These are phyloP conservation scores for Melanargia galathea DNA, from an alignment of 2,888 invertebrate species.

Conservation along the genomic window DNA sequence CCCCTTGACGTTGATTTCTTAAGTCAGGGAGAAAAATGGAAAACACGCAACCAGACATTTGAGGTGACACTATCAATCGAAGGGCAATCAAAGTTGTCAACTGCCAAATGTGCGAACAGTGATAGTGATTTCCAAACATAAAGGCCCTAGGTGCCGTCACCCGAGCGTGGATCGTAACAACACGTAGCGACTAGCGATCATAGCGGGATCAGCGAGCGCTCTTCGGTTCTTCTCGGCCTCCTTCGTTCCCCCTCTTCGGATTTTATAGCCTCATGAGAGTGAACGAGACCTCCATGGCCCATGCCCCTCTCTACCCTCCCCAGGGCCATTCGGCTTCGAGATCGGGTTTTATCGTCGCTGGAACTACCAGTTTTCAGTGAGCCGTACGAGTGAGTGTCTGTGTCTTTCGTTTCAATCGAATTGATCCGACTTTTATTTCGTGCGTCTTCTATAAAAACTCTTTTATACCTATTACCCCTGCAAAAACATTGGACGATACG, in stretches of 20 bases:
- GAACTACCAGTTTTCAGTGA: constrained; percentile 63
- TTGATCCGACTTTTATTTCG: constrained; percentile 72
- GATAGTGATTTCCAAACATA: no score
- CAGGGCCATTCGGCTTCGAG: constrained; percentile 51
- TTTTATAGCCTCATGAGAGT: constrained; percentile 54
- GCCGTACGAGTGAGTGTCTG: constrained; percentile 52
- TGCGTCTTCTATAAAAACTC: constrained; percentile 60
- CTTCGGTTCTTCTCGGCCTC: constrained; percentile 55
- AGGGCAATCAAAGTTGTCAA: no score
- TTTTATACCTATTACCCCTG: constrained; percentile 43
- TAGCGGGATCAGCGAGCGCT: constrained; percentile 64
- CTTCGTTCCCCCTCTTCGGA: constrained; percentile 60
- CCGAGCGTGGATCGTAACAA: constrained; percentile 13
- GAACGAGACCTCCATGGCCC: constrained; percentile 52
- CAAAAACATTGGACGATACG: constrained; percentile 53
- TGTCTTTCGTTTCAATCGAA: constrained; percentile 47
- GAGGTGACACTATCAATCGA: no score
- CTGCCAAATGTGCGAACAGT: no score
- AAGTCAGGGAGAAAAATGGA: no score
- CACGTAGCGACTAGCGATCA: constrained; percentile 42
- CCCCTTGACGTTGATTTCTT: no score
- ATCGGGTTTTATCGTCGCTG: constrained; percentile 39
- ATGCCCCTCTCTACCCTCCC: constrained; percentile 54
- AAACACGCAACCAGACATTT: no score
- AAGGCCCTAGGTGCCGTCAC: no score